Base-by-base conservation (phyloP, 2,797 vertebrate species). In the Neostethus bicornis region DNA sequence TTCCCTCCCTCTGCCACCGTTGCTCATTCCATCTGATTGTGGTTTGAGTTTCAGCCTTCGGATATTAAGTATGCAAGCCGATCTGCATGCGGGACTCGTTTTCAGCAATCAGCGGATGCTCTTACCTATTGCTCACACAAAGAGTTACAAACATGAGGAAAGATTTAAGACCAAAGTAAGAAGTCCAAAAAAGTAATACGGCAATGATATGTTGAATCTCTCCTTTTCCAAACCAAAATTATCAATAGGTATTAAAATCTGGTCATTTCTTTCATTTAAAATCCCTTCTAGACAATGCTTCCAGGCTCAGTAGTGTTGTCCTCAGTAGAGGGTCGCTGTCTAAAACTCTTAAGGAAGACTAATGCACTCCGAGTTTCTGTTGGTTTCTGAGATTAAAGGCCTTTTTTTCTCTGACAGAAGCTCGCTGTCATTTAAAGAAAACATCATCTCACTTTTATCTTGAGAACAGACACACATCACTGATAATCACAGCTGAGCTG, bases 31-130 rank as follows among this genome's bases (percentile, higher is more conserved):
- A 50, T 59, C 60, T 87, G 85, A 88, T 89, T 89, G 87, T 84
- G 89, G 83, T 88, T 75, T 51, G 37, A 58, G 51, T 45, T 67
- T 61, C 23, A 75, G 65, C 62, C 72, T 70, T 56, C 63, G 35
- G 5, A 55, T 60, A 76, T 82, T 79, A 81, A 63, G 62, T 69
- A 84, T 81, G 85, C 77, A 81, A 76, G 68, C 34, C 67, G 24
- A 60, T 61, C 70, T 35, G 48, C 73, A 66, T 57, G 68, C 39
- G 21, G 61, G 16, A 72, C 65, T 41, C 56, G 34, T 70, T 70
- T 74, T 80, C 78, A 66, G 82, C 84, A 88, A 87, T 90, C 86
- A 89, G 77, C 77, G 55, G 80, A 81, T 55, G 78, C 57, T 68
- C 49, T 34, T 45, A 53, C 55, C 52, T 66, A 73, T 43, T 58